These are phyloP conservation scores for Trogon surrucura DNA, from an alignment of 2,113 vertebrate species.

Conservation along the genomic window DNA sequence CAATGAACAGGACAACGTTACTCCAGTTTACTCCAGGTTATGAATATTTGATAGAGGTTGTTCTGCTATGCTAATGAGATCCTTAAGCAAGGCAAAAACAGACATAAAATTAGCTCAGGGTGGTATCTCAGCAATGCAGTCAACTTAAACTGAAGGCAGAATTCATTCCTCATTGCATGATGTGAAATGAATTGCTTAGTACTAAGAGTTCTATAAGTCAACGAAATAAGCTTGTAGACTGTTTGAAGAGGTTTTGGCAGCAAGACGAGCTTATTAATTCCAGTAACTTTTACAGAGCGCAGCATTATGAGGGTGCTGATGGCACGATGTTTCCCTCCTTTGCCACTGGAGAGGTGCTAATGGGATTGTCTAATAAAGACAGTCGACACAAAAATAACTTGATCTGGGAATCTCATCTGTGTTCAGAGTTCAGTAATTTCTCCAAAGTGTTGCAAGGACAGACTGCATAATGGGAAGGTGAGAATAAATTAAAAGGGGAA, in stretches of 20 bases:
- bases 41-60: not conserved
- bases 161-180: not conserved
- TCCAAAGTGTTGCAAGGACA: slow-evolving; percentile 7
- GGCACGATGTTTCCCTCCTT: not conserved
- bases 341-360: not conserved
- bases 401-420: not conserved
- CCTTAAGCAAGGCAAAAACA: not conserved
- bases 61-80: not conserved
- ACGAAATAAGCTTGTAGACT: not conserved
- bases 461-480: not conserved
- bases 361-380: not conserved
- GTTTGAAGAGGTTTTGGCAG: not conserved
- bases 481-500: slow-evolving; percentile 3
- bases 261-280: not conserved
- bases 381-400: not conserved
- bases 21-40: not conserved
- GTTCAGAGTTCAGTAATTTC: not conserved
- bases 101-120: not conserved
- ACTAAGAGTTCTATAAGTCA: not conserved
- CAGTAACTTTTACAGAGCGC: not conserved
- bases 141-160: not conserved
- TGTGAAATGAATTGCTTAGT: not conserved
- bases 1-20: not conserved
- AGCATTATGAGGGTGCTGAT: not conserved
- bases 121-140: not conserved